A percentile compares a stretch with the other conserved stretches of the same genome.
These are phyloP conservation scores for Rhodinocichla rosea DNA, from an alignment of 2,113 vertebrate species.

Conservation along the genomic window DNA sequence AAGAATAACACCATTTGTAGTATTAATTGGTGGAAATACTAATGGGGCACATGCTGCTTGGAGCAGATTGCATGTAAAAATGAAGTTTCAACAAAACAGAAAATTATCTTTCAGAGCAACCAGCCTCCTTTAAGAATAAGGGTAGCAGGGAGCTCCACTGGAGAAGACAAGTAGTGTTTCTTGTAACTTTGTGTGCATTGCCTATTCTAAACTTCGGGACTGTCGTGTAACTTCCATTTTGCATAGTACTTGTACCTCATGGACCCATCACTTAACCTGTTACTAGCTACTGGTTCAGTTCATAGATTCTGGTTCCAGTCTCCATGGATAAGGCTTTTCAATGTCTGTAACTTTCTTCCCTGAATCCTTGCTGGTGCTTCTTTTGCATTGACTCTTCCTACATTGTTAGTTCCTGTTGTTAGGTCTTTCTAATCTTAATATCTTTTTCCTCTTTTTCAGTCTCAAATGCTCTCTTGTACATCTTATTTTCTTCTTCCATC, in stretches of 20 bases:
- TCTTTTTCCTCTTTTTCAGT: not conserved
- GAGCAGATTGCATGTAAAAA: not conserved
- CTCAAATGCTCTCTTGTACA: not conserved
- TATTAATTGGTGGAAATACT: not conserved
- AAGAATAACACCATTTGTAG: not conserved
- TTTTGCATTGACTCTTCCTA: not conserved
- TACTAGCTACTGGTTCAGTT: not conserved
- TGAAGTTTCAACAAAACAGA: not conserved
- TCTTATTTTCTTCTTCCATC: not conserved
- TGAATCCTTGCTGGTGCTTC: not conserved
- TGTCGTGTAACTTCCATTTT: not conserved
- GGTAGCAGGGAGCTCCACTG: not conserved
- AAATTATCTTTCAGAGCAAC: not conserved
- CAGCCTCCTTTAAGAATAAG: not conserved
- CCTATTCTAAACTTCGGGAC: not conserved
- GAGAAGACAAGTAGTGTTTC: not conserved
- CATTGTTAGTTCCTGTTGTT: not conserved
- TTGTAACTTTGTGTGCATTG: not conserved
- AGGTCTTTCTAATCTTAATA: not conserved
- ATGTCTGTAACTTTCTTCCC: not conserved
- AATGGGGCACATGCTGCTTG: not conserved
- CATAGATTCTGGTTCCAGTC: not conserved
- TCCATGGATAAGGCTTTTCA: not conserved
- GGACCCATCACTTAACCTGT: not conserved
- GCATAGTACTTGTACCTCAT: not conserved